Evolutionary conservation across 2,113 vertebrate genomes (phyloP).

Genomic region (Elachura formosa): DNA sequence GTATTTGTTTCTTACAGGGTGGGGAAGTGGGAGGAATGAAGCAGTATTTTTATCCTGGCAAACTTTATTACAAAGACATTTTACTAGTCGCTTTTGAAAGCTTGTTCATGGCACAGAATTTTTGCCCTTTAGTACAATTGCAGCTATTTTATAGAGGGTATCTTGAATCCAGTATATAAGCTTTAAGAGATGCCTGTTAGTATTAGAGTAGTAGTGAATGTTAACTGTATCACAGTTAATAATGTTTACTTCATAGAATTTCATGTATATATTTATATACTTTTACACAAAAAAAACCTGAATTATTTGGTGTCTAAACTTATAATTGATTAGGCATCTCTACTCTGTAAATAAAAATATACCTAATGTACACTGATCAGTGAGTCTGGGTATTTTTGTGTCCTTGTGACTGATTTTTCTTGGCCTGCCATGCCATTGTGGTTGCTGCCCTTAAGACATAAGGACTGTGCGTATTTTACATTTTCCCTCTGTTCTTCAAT

Average conservation of each 20-base stretch:
- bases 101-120: conserved; percentile 69
- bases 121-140: conserved; percentile 61
- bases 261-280: conserved; percentile 80
- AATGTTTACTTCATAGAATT: conserved; percentile 73
- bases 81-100: conserved; percentile 56
- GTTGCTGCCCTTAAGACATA: neutral
- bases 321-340: conserved; percentile 58
- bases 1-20: conserved; percentile 1
- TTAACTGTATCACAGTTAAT: conserved; percentile 70
- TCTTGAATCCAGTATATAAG: conserved; percentile 73
- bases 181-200: conserved; percentile 64
- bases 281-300: conserved; percentile 65
- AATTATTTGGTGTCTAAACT: conserved; percentile 59
- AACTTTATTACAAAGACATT: conserved; percentile 37
- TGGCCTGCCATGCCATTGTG: neutral
- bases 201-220: conserved; percentile 56
- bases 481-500: neutral
- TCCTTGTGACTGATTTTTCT: neutral
- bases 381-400: neutral
- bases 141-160: conserved; percentile 67
- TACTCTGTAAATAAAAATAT: conserved; percentile 77
- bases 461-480: rapidly evolving
- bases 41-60: conserved; percentile 59
- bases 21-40: neutral
- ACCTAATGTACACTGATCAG: conserved; percentile 23